Conservation (phyloP, 2,113 vertebrate species). For the Oxygymnocypris stewartii region DNA sequence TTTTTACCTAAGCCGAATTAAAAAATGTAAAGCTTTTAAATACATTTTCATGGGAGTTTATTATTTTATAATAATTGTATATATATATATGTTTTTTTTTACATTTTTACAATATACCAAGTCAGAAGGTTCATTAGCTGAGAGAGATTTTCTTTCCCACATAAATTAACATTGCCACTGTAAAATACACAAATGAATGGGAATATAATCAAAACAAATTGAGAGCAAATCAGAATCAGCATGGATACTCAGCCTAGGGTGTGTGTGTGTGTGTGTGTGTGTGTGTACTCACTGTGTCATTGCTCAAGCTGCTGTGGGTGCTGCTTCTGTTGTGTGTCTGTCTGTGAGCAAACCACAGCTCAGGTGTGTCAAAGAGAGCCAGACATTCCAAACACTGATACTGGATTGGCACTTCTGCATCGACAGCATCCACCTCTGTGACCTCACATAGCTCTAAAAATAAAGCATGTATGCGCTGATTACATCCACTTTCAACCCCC, state of each 20-base stretch:
- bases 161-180: not conserved
- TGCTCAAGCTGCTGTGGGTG: conserved; percentile 67
- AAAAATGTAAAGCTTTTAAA: not conserved
- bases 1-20: not conserved
- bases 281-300: conserved; percentile 63
- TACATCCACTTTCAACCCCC: not conserved
- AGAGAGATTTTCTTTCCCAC: not conserved
- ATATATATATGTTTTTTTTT: no score
- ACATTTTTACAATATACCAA: not conserved
- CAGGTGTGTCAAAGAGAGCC: conserved; percentile 82
- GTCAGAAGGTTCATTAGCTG: not conserved
- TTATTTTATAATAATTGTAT: no score
- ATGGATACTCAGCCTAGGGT: not conserved
- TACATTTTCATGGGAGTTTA: not conserved
- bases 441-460: conserved; percentile 72
- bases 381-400: conserved; percentile 89
- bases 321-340: conserved; percentile 77
- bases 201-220: not conserved
- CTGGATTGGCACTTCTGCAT: conserved; percentile 74
- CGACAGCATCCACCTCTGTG: conserved; percentile 60
- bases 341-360: conserved; percentile 84
- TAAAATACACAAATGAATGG: not conserved
- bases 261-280: conserved; percentile 10
- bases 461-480: not conserved
- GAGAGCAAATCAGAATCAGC: not conserved